Percentiles rank a stretch among this genome's conserved stretches.
Conservation (phyloP, 2,113 vertebrate species). For the Pseudonaja textilis region DNA sequence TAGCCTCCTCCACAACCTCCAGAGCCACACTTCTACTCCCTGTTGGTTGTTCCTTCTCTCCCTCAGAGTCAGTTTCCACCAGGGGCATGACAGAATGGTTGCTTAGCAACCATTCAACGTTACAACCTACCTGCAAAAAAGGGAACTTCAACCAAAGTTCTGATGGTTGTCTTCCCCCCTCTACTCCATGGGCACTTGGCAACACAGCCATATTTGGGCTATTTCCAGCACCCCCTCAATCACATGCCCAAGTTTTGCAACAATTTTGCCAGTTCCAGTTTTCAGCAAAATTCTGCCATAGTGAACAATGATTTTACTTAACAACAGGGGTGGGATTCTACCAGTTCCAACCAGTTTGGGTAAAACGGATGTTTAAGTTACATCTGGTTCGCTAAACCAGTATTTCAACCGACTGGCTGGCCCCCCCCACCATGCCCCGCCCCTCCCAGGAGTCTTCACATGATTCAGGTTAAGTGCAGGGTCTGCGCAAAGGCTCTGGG, state of each 20-base stretch:
- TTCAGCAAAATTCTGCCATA: background rate
- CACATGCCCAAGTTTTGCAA: background rate
- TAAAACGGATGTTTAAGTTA: no score
- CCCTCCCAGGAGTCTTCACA: no score
- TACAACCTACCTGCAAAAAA: background rate
- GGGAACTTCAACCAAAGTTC: background rate
- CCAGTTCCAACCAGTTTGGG: no score
- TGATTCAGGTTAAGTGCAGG: no score
- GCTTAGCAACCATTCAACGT: background rate
- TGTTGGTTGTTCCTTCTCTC: no score
- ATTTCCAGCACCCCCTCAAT: background rate
- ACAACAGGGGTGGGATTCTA: background rate
- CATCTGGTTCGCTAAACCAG: no score
- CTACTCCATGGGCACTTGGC: background rate
- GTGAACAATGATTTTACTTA: background rate
- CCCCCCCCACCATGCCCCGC: no score
- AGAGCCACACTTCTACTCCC: no score
- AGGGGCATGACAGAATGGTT: background rate
- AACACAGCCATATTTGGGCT: background rate
- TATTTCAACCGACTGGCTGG: no score
- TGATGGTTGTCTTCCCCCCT: background rate
- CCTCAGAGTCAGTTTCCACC: no score
- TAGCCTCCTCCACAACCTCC: no score
- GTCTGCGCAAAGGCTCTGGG: no score
- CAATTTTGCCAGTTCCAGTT: background rate